A percentile compares a stretch with the other conserved stretches of the same genome.
Conservation (phyloP, 2,113 vertebrate species). For the Felis chaus region DNA sequence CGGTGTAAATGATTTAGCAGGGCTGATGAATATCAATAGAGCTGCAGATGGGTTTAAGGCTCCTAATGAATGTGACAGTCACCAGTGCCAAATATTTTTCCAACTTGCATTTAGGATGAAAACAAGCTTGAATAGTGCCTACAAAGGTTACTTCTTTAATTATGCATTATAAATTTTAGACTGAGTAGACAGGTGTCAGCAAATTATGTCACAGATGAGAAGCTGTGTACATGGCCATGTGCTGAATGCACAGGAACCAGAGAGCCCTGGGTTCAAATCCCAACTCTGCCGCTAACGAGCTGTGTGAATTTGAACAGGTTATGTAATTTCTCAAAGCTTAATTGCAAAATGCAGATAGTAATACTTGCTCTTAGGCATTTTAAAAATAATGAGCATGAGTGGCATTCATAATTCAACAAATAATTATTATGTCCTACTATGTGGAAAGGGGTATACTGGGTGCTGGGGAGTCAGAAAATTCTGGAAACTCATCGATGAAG, state of each 20-base stretch:
- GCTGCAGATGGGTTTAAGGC: constrained; percentile 72
- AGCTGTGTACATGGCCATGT: not conserved
- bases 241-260: not conserved
- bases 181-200: constrained; percentile 4
- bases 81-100: constrained; percentile 61
- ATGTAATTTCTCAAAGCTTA: not conserved
- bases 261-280: constrained; percentile 41
- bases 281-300: not conserved
- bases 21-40: constrained; percentile 75
- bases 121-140: constrained; percentile 57
- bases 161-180: constrained; percentile 65
- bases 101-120: constrained; percentile 61
- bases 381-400: not conserved
- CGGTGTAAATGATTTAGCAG: constrained; percentile 76
- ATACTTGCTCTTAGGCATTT: not conserved
- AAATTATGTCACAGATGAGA: not conserved
- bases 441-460: not conserved
- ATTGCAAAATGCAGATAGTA: not conserved
- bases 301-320: not conserved
- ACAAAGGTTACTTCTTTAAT: constrained; percentile 66
- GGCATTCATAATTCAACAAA: not conserved
- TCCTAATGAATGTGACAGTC: constrained; percentile 71
- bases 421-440: not conserved
- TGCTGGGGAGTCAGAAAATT: not conserved
- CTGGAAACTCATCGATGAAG: not conserved